Conservation (phyloP, 35 echinoderm and acorn worm species). For the Apostichopus japonicus region DNA sequence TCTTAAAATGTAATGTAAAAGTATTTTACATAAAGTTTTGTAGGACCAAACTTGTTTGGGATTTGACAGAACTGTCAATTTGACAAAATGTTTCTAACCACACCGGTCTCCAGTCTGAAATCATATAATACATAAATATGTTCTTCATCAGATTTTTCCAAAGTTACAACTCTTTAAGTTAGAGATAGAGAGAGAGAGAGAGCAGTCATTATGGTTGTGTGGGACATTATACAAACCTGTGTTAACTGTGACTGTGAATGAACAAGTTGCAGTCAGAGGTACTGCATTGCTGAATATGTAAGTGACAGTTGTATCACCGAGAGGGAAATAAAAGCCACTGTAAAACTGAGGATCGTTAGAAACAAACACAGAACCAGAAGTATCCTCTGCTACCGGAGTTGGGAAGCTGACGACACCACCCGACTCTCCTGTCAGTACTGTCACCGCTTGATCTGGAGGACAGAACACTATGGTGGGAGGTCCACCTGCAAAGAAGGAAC, state of each 20-base stretch:
- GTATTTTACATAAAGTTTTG: no score
- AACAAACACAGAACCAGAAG: neutral
- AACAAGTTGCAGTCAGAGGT: slow-evolving; percentile 5
- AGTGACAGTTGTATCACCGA: slow-evolving; percentile 24
- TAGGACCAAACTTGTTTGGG: no score
- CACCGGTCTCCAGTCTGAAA: no score
- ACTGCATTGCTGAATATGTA: slow-evolving; percentile 32
- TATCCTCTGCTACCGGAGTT: slow-evolving; percentile 16
- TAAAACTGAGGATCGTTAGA: slow-evolving; percentile 21
- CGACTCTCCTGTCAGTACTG: slow-evolving; percentile 1
- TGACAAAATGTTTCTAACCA: no score
- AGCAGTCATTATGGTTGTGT: no score
- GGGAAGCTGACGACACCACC: slow-evolving; percentile 24
- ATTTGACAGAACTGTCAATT: no score
- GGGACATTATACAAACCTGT: neutral
- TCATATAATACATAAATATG: no score
- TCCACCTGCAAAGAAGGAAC: neutral
- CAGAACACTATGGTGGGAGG: neutral
- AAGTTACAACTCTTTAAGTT: no score
- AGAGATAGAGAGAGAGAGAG: no score
- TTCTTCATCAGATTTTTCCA: no score
- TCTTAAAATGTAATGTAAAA: no score
- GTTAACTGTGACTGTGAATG: slow-evolving; percentile 13
- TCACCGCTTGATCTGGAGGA: neutral
- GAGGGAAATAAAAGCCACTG: slow-evolving; percentile 40